These are phyloP conservation scores for Tetrapedia diversipes DNA, from an alignment of 2,888 invertebrate species.

Conservation along the genomic window DNA sequence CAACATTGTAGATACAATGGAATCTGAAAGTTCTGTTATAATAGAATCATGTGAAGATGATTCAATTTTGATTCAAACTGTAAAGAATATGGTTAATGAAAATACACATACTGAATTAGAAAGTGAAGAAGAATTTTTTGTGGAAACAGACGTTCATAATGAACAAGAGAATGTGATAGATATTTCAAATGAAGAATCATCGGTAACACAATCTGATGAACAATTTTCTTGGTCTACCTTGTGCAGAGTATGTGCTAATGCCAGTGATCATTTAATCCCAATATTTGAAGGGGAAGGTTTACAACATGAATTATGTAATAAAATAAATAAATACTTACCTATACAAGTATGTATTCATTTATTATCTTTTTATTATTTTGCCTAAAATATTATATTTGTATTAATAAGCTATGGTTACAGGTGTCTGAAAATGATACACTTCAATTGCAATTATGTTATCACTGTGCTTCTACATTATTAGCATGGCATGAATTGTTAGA, in stretches of 20 bases:
- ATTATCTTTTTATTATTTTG: not conserved
- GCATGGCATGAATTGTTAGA: conserved; percentile 87
- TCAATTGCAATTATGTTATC: conserved; percentile 86
- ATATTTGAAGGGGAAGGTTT: conserved; percentile 87
- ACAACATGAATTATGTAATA: conserved; percentile 85
- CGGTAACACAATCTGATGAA: conserved; percentile 9
- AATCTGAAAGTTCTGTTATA: conserved; percentile 60
- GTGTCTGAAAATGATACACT: conserved; percentile 84
- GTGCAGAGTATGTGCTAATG: conserved; percentile 85
- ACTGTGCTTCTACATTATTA: conserved; percentile 86
- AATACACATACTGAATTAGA: conserved; percentile 45
- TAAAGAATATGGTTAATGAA: conserved; percentile 63
- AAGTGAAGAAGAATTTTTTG: conserved; percentile 60
- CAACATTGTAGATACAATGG: conserved; percentile 60
- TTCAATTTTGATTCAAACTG: conserved; percentile 65
- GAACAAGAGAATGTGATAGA: conserved; percentile 40
- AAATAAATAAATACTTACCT: conserved; percentile 87
- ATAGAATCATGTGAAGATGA: conserved; percentile 65
- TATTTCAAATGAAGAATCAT: conserved; percentile 36
- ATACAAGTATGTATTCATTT: conserved; percentile 84
- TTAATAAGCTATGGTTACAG: conserved; percentile 76
- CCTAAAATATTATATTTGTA: not conserved
- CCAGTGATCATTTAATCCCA: conserved; percentile 84
- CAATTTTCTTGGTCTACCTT: conserved; percentile 69
- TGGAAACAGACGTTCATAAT: conserved; percentile 56